Evolutionary conservation across 37 sponge, comb jelly and placozoan species (phyloP).

Genomic region (Amphimedon queenslandica): DNA sequence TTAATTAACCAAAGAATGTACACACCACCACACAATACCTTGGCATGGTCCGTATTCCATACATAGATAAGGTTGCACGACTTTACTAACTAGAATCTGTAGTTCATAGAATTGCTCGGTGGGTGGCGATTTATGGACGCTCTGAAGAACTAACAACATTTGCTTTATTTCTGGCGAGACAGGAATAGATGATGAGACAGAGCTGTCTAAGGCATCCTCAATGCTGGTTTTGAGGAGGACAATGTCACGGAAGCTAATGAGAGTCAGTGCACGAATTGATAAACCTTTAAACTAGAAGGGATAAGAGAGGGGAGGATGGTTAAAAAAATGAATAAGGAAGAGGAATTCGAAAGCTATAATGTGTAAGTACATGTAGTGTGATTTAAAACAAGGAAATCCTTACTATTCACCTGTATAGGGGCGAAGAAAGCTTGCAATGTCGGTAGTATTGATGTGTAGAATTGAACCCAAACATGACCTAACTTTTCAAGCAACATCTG

Average conservation of each 20-base stretch:
- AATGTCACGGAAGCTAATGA: conserved; percentile 68
- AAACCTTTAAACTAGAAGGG: conserved; percentile 24
- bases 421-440: conserved; percentile 74
- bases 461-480: conserved; percentile 65
- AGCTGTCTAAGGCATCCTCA: not conserved
- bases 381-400: not conserved
- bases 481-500: conserved; percentile 48
- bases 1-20: no score
- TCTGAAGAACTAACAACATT: conserved; percentile 81
- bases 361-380: not conserved
- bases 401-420: conserved; percentile 44
- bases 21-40: no score
- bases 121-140: conserved; percentile 37
- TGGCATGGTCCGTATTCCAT: no score
- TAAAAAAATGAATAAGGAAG: not conserved
- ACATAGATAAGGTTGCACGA: conserved; percentile 50
- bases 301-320: not conserved
- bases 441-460: conserved; percentile 77
- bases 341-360: not conserved
- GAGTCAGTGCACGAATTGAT: conserved; percentile 55
- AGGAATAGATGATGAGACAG: not conserved
- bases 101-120: conserved; percentile 27
- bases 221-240: conserved; percentile 55
- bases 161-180: conserved; percentile 60
- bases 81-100: conserved; percentile 32